Evolutionary conservation across 2,888 invertebrate genomes (phyloP), one percentile per base, ranked within the genome.

Genomic region (Dimorphilus gyrociliatus): DNA sequence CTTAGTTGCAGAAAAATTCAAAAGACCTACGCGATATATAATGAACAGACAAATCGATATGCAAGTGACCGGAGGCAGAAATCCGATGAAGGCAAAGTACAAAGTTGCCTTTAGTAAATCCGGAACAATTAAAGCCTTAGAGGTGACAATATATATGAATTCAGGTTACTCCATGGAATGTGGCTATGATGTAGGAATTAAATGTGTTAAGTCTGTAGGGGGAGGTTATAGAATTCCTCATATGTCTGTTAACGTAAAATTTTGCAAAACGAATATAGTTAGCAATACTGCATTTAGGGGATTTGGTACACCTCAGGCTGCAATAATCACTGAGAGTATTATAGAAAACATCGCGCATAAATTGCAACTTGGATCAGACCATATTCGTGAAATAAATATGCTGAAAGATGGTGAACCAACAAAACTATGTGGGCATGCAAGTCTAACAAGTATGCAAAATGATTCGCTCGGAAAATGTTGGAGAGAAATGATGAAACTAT

Each of bases 41-140:
- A 60, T 92, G 30, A 88, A 90, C 56, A 70, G 92, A 38, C 82
- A 88, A 47, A 88, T 90, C 65, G 92, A 92, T 55, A 92, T 92
- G 81, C 65, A 76, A 43, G 73, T 78, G 48, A 77, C 78, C 0
- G 92, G 90, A 4, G 78, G 76, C 1, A 69, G 92, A 37, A 85
- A 92, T 70, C 88, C 92, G 0, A 85, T 84, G 60, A 65, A 77
- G 19, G 73, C 74, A 32, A 77, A 75, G 53, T 92, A 88, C 55
- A 81, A 81, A 68, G n/a, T 51, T 16, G 81, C 76, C 2, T 78
- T 79, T 45, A 75, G 72, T 18, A 71, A 72, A 18, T 69, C 73
- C 30, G 88, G 88, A 2, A 72, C 72, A 49, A 70, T 92, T 28
- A 67, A 73, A 23, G 85, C 74, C 2, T 70, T 76, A 25, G 71